Base-by-base conservation (phyloP, 2,888 invertebrate species). In the Lomographa bimaculata region DNA sequence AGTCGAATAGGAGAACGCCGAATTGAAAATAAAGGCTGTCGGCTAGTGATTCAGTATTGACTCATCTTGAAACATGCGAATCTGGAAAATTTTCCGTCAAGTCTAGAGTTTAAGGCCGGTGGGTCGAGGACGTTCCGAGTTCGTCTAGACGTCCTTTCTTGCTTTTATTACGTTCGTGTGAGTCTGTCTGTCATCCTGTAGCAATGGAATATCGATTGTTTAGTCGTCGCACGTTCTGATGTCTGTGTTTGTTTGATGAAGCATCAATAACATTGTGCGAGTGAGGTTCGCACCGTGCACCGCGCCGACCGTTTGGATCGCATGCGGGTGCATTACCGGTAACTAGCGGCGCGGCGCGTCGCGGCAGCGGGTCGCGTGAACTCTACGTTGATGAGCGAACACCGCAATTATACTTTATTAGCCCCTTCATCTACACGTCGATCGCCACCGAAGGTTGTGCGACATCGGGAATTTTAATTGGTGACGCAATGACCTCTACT, bases 401-500 rank as follows among this genome's bases (percentile, higher is more conserved):
- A n/a, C n/a, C n/a, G n/a, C n/a, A n/a, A n/a, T n/a, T n/a, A n/a
- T n/a, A n/a, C n/a, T n/a, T n/a, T n/a, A n/a, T n/a, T n/a, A n/a
- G n/a, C n/a, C n/a, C n/a, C 20, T 36, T 33, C 47, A 52, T 57
- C 56, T 49, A 44, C 46, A 25, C 57, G 56, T 48, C 46, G 49
- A 54, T 55, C 54, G 39, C 19, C 38, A 41, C 21, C 35, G 70
- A 74, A 76, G 74, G 71, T 64, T 67, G 63, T 29, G 18, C 54
- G 51, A 29, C 54, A 46, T 48, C 46, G 47, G 52, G 74, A 76
- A 77, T 80, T 60, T 71, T 72, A 77, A 81, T 77, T 66, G 67
- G 56, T 79, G 77, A 81, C 76, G 80, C 74, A 79, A 77, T 71
- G 71, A 74, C 71, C 75, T 79, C 69, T 62, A 64, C 48, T 66